Conservation (phyloP, 2,113 vertebrate species). For the human (Homo sapiens) region DNA sequence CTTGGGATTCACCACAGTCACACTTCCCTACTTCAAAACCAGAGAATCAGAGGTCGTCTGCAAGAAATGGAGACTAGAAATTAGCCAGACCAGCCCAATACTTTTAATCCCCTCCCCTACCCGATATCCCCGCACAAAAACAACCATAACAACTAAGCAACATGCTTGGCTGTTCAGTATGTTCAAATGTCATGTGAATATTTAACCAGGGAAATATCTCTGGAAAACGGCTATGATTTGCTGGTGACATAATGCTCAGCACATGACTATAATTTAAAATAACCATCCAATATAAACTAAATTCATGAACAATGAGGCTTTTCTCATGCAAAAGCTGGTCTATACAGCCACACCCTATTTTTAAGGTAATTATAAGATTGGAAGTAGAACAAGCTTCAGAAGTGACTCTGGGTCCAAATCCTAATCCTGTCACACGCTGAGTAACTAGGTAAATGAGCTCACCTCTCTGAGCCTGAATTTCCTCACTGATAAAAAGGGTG, state of each 20-base stretch:
- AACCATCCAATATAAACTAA: neutral
- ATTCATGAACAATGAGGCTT: neutral
- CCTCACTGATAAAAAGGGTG: neutral
- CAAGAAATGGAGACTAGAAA: neutral
- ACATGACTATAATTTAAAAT: neutral
- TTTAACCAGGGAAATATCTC: neutral
- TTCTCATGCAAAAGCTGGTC: neutral
- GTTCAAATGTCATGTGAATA: neutral
- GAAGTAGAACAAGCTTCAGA: neutral
- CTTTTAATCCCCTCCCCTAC: neutral
- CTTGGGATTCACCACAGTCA: neutral
- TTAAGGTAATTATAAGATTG: neutral
- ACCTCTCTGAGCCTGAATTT: neutral
- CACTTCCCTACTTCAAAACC: neutral
- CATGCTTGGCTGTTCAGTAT: neutral
- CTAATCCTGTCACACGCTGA: neutral
- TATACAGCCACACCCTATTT: accelerated
- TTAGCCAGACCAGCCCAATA: neutral
- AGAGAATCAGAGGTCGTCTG: neutral
- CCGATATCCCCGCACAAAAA: neutral
- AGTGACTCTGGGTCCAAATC: neutral
- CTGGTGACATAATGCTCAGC: neutral
- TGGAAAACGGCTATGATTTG: neutral
- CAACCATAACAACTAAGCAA: neutral
- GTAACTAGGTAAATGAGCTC: neutral